These are phyloP conservation scores for Arctia plantaginis DNA, from an alignment of 2,888 invertebrate species.

Conservation along the genomic window DNA sequence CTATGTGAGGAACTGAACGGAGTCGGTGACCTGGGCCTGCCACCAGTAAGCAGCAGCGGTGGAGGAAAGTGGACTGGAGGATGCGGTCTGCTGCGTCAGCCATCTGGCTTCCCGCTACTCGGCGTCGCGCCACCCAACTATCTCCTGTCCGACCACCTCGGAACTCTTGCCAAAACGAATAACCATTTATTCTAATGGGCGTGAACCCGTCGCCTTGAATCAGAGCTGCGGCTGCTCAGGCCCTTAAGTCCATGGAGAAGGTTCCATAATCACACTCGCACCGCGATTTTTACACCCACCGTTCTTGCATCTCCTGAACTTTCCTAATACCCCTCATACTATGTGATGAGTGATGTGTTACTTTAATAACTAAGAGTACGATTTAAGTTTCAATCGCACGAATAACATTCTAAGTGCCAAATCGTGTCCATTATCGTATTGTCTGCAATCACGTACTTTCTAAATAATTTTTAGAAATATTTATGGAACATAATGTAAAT, in stretches of 20 bases:
- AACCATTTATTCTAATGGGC: slow-evolving; percentile 88
- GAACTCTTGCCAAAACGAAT: slow-evolving; percentile 87
- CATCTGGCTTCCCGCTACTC: slow-evolving; percentile 87
- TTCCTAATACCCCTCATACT: slow-evolving; percentile 33
- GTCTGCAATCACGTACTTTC: slow-evolving; percentile 68
- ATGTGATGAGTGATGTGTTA: slow-evolving; percentile 51
- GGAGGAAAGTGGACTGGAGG: slow-evolving; percentile 87
- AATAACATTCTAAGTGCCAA: slow-evolving; percentile 73
- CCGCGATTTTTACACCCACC: slow-evolving; percentile 29
- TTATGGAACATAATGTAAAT: slow-evolving; percentile 58
- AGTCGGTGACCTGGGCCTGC: slow-evolving; percentile 71
- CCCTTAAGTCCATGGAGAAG: slow-evolving; percentile 41
- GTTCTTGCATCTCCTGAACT: slow-evolving; percentile 37
- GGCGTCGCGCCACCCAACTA: slow-evolving; percentile 87
- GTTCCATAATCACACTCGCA: slow-evolving; percentile 35
- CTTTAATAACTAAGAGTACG: slow-evolving; percentile 50
- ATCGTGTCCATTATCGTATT: slow-evolving; percentile 77
- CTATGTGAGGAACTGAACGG: slow-evolving; percentile 81
- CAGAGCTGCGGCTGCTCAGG: slow-evolving; percentile 35
- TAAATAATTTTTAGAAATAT: slow-evolving; percentile 65
- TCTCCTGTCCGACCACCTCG: slow-evolving; percentile 88
- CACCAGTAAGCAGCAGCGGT: slow-evolving; percentile 74
- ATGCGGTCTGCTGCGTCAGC: slow-evolving; percentile 88
- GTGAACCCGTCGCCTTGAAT: slow-evolving; percentile 60
- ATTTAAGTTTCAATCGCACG: slow-evolving; percentile 52